Conservation (phyloP, 92 coral and sea anemone genomes). For the Umimayanthus kanabou region DNA sequence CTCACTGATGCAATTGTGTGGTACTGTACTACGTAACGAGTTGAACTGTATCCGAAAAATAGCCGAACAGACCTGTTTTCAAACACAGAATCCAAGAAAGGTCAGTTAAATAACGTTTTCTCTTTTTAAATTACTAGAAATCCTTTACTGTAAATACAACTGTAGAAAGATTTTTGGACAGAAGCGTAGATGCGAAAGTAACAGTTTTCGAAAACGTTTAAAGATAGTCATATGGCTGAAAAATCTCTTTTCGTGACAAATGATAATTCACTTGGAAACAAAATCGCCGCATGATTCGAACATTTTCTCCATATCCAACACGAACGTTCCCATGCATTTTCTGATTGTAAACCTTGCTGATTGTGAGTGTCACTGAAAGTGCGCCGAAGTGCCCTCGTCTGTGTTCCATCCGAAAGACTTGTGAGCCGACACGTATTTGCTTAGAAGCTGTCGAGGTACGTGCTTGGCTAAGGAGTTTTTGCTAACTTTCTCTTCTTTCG, state of each 20-base stretch:
- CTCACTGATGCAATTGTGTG: not conserved
- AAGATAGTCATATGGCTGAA: not conserved
- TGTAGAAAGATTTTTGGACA: not conserved
- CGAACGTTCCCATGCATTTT: too few species aligned
- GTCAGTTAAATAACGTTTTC: not conserved
- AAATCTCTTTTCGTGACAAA: not conserved
- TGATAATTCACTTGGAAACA: not conserved
- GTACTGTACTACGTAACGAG: not conserved
- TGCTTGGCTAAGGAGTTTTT: too few species aligned
- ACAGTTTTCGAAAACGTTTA: too few species aligned
- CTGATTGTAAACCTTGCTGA: too few species aligned
- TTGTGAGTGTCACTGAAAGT: too few species aligned
- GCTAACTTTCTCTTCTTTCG: too few species aligned
- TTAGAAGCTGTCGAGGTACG: slow-evolving; percentile 29
- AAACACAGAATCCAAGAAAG: not conserved
- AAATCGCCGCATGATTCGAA: too few species aligned
- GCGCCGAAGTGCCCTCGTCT: too few species aligned
- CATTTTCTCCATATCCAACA: not conserved
- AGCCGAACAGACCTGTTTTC: not conserved
- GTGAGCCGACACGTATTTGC: slow-evolving; percentile 70
- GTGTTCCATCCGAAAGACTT: slow-evolving; percentile 53
- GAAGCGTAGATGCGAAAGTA: not conserved
- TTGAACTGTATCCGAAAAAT: not conserved
- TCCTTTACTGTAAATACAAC: not conserved
- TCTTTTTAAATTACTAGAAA: not conserved